Conservation (phyloP, 2,888 invertebrate genomes). For the Aquatica leii region DNA sequence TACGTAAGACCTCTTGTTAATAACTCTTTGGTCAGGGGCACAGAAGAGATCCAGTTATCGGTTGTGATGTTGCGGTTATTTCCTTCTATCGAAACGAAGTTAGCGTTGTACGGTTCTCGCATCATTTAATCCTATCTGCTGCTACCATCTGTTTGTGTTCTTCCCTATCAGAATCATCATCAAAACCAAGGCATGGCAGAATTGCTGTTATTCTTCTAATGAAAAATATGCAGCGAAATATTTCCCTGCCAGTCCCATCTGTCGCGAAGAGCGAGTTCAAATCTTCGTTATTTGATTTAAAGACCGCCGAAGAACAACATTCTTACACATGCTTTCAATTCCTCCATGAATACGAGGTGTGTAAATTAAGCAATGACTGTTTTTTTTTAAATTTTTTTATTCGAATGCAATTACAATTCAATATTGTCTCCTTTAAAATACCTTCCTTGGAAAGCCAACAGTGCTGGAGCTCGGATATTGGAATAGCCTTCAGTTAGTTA, state of each 20-base stretch:
- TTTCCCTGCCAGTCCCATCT: constrained; percentile 12
- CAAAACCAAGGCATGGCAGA: no score
- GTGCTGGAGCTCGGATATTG: not conserved
- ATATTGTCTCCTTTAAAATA: not conserved
- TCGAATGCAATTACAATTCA: not conserved
- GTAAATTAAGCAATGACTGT: not conserved
- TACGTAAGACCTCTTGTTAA: not conserved
- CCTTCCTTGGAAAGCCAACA: not conserved
- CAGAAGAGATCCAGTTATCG: not conserved
- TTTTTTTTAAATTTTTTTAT: not conserved
- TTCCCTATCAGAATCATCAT: no score
- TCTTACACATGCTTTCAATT: not conserved
- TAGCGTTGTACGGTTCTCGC: not conserved
- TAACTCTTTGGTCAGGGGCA: not conserved
- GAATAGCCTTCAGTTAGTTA: not conserved
- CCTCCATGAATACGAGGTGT: no score
- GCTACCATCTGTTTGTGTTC: not conserved
- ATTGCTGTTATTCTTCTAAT: no score
- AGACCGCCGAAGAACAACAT: constrained; percentile 7
- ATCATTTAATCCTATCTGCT: not conserved
- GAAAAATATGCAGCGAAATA: no score
- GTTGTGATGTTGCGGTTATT: not conserved
- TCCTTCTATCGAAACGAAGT: not conserved
- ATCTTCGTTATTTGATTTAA: constrained; percentile 14
- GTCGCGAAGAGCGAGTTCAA: constrained; percentile 3